Evolutionary conservation across 2,797 vertebrate species (phyloP).

Genomic region (Acipenser transmontanus): DNA sequence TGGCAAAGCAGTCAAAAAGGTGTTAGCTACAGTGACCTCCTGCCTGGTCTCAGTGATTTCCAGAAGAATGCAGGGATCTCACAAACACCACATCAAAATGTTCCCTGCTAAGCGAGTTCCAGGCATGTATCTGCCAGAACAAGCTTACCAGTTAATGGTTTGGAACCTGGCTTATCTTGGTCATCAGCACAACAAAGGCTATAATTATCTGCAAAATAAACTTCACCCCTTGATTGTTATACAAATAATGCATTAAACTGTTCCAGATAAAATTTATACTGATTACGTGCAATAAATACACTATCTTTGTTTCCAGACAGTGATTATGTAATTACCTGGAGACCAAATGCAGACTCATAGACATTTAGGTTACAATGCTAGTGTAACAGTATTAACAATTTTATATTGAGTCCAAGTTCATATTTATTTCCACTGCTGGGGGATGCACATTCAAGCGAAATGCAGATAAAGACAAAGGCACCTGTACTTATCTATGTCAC

Average conservation of each 20-base stretch:
- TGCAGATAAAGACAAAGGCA: too few species aligned
- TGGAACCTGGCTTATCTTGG: conserved; percentile 55
- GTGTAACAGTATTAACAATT: too few species aligned
- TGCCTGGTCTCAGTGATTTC: conserved; percentile 18
- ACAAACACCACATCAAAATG: conserved; percentile 9
- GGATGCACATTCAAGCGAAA: too few species aligned
- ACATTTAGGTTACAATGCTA: too few species aligned
- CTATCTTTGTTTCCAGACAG: too few species aligned
- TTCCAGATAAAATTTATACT: conserved; percentile 53
- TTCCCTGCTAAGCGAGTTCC: conserved; percentile 23
- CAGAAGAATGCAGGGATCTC: conserved; percentile 20
- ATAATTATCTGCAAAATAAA: conserved; percentile 63
- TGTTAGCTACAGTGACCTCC: conserved; percentile 11
- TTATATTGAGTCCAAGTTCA: too few species aligned
- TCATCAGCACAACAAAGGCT: conserved; percentile 57
- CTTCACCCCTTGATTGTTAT: conserved; percentile 54
- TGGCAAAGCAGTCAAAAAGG: neutral
- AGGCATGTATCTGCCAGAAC: conserved; percentile 45
- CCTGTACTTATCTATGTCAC: too few species aligned
- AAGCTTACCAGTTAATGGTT: conserved; percentile 53
- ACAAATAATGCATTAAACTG: conserved; percentile 61
- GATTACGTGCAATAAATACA: conserved; percentile 4
- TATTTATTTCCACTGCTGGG: too few species aligned
- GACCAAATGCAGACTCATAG: too few species aligned
- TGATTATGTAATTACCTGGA: too few species aligned